Conservation (phyloP, 2,888 invertebrate species). For the Drosophila aldrichi region DNA sequence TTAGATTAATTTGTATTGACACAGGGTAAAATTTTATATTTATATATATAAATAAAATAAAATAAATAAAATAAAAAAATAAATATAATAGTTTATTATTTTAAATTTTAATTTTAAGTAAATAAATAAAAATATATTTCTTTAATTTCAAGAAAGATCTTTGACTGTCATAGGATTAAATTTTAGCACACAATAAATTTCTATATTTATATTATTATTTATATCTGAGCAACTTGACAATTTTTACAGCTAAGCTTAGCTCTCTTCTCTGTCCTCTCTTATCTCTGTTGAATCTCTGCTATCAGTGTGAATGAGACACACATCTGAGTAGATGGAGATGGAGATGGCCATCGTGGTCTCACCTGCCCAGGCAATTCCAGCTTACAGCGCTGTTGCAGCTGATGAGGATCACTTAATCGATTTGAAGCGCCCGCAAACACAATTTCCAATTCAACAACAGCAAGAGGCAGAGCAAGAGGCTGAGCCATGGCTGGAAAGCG, state of each 20-base stretch:
- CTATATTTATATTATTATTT: neutral
- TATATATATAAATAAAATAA: too few species aligned
- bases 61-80: too few species aligned
- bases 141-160: too few species aligned
- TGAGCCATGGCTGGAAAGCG: conserved; percentile 9
- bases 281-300: neutral
- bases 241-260: neutral
- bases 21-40: too few species aligned
- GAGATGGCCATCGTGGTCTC: conserved; percentile 15
- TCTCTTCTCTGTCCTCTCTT: neutral
- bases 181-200: too few species aligned
- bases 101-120: too few species aligned
- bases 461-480: conserved; percentile 16
- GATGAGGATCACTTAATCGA: conserved; percentile 81
- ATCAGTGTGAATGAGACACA: conserved; percentile 30
- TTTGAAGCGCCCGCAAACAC: conserved; percentile 73
- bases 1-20: too few species aligned
- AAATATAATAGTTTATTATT: too few species aligned
- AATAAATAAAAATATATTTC: too few species aligned
- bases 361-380: conserved; percentile 16
- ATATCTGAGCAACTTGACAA: neutral
- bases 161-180: too few species aligned
- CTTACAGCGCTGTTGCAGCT: conserved; percentile 26
- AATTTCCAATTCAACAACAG: conserved; percentile 55
- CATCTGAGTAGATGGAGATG: neutral